Base-by-base conservation (phyloP, 1,140 invertebrate species). In the Apocrypta bakeri region DNA sequence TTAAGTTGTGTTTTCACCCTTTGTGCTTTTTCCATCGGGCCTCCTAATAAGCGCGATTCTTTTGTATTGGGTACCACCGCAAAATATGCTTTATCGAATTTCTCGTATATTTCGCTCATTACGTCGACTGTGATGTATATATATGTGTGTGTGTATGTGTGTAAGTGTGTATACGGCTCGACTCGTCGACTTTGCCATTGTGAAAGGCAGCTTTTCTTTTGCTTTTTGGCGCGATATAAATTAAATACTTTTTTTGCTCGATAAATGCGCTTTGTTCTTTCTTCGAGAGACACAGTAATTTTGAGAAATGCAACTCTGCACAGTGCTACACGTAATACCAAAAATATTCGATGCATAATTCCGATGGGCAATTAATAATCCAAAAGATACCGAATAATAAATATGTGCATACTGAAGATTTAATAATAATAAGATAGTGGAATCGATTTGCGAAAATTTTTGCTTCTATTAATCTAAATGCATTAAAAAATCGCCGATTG, bases 121-220 rank as follows among this genome's bases (percentile, higher is more conserved):
- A 56, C 21, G 48, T n/a, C 21, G 48, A 56, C 48, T 56, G 17
- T 6, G 33, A 37, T n/a, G 14, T 17, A 2, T 11, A 17, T 2
- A 17, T 21, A 56, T 21, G 48, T 7, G 48, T n/a, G n/a, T n/a
- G n/a, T n/a, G n/a, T n/a, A n/a, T n/a, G n/a, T n/a, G n/a, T n/a
- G n/a, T n/a, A n/a, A n/a, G n/a, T n/a, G 48, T 56, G n/a, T 37
- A 37, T 9, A 37, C 9, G 33, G 33, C 2, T 56, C 21, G 40
- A 14, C 17, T 56, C 12, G n/a, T 56, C 7, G 11, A 61, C 29
- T 74, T 75, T 33, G 42, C 48, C 33, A 9, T 40, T 42, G 24
- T 73, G 2, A 75, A 61, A 75, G 25, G 73, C 73, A 61, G 48
- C 42, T 61, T 61, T 75, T 61, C 40, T 74, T 56, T 29, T 48